Conservation (phyloP, 2,113 vertebrate genomes). For the Micromys minutus region DNA sequence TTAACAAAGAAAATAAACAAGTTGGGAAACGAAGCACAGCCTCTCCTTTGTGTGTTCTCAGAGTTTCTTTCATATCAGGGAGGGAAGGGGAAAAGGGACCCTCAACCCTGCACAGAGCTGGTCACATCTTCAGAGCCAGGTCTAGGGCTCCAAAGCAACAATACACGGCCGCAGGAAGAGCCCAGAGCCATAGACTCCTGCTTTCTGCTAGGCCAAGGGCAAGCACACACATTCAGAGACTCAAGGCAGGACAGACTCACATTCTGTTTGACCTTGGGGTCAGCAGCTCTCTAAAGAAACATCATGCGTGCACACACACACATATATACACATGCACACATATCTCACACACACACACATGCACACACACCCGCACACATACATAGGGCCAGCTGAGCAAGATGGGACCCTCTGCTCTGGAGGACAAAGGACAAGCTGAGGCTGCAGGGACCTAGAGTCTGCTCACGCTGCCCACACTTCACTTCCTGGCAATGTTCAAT, state of each 20-base stretch:
- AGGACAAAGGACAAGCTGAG: background rate
- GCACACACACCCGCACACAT: background rate
- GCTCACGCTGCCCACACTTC: slow-evolving; percentile 36
- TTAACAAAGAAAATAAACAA: background rate
- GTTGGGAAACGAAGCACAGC: accelerated
- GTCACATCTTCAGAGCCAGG: background rate
- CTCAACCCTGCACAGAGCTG: background rate
- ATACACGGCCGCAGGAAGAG: accelerated
- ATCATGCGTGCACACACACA: background rate
- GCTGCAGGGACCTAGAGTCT: slow-evolving; percentile 43
- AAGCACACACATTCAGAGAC: background rate
- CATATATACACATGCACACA: no score
- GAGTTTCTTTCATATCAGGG: background rate
- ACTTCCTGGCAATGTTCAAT: slow-evolving; percentile 65
- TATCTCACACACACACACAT: background rate
- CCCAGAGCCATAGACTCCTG: background rate
- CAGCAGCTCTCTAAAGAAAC: slow-evolving; percentile 42
- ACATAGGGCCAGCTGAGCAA: background rate
- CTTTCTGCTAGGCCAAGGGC: background rate
- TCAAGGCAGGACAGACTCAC: background rate
- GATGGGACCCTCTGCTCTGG: background rate
- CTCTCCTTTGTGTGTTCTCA: background rate
- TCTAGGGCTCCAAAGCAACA: background rate
- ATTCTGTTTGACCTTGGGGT: slow-evolving; percentile 42
- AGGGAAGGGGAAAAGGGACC: background rate